A percentile compares a stretch with the other conserved stretches of the same genome.
phyloP scores from a whole-genome alignment of 2,888 invertebrate species.

The Iphiclides podalirius region DNA sequence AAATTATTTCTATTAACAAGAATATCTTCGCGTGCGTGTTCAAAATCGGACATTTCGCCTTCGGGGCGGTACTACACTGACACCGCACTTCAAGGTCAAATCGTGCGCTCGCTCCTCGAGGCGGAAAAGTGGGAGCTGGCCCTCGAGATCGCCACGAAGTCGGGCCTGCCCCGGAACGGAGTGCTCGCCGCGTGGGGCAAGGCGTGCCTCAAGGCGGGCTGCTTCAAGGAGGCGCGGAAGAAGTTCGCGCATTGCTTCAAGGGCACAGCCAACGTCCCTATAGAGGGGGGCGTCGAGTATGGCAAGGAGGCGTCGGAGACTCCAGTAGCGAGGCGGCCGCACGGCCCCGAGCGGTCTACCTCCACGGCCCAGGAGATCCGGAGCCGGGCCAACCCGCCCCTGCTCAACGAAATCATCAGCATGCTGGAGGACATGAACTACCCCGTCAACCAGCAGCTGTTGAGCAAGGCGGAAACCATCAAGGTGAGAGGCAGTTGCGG shows the following conservation, averaged over 20 bases:
- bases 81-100: conserved; percentile 81
- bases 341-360: conserved; percentile 50
- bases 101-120: conserved; percentile 87
- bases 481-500: no score
- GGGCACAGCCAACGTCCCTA: conserved; percentile 50
- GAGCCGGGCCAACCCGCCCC: conserved; percentile 82
- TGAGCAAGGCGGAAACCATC: conserved; percentile 69
- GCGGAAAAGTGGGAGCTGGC: conserved; percentile 92
- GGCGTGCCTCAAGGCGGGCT: conserved; percentile 88
- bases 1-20: no score
- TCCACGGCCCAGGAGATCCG: conserved; percentile 69
- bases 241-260: conserved; percentile 82
- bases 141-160: conserved; percentile 91
- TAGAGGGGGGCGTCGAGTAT: conserved; percentile 66
- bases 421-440: conserved; percentile 83
- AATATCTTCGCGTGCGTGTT: no score
- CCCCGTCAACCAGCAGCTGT: conserved; percentile 69
- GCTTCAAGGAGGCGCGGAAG: conserved; percentile 87
- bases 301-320: conserved; percentile 63
- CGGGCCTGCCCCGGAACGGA: conserved; percentile 87
- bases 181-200: conserved; percentile 95
- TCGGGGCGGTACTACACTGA: no score
- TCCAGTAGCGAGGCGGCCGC: conserved; percentile 48
- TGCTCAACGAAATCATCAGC: conserved; percentile 85
- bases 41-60: no score